These are phyloP conservation scores for Colaptes auratus DNA, from an alignment of 2,113 vertebrate species.

Conservation along the genomic window DNA sequence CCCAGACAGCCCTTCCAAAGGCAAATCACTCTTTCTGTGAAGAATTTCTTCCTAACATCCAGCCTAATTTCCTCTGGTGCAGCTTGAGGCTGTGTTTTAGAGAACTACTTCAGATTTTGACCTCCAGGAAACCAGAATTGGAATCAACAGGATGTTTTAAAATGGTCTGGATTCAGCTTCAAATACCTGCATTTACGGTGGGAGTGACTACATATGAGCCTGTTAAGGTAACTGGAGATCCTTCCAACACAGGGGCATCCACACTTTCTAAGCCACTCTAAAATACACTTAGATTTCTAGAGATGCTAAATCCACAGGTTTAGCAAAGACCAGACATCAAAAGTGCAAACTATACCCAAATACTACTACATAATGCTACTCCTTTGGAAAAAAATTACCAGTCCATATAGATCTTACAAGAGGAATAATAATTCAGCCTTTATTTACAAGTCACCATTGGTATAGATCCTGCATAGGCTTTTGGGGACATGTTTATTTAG, in stretches of 20 bases:
- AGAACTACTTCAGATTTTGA: background rate
- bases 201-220: background rate
- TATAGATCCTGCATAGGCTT: background rate
- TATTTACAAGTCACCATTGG: background rate
- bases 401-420: background rate
- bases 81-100: background rate
- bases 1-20: too few species aligned
- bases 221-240: background rate
- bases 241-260: background rate
- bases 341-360: background rate
- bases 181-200: background rate
- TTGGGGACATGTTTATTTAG: background rate
- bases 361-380: background rate
- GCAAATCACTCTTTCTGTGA: too few species aligned
- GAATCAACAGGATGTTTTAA: constrained; percentile 28
- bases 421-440: background rate
- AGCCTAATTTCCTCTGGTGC: too few species aligned
- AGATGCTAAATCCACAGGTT: background rate
- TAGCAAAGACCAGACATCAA: background rate
- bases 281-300: background rate
- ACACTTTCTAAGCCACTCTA: background rate
- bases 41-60: too few species aligned
- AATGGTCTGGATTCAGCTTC: background rate
- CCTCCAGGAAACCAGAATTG: background rate
- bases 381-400: background rate